These are phyloP conservation scores for Drosophila eohydei DNA, from an alignment of 2,888 invertebrate species.

Conservation along the genomic window DNA sequence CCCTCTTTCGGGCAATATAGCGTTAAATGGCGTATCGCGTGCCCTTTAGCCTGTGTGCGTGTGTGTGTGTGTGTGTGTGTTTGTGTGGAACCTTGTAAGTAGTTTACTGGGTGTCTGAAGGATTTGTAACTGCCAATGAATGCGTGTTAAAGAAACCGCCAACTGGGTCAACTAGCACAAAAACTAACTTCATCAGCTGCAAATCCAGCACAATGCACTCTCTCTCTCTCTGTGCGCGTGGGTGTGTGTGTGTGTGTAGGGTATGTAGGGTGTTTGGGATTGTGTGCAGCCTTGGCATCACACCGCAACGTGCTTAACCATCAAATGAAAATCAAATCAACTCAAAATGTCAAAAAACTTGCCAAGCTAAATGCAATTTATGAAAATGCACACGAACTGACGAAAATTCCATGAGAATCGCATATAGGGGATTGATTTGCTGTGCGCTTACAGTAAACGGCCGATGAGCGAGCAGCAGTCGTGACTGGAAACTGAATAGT, in stretches of 20 bases:
- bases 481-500: background rate
- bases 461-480: background rate
- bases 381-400: conserved; percentile 60
- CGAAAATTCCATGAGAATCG: conserved; percentile 22
- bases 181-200: conserved; percentile 21
- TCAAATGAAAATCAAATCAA: conserved; percentile 59
- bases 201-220: conserved; percentile 19
- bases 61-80: conserved; percentile 2
- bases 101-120: conserved; percentile 36
- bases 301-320: conserved; percentile 39
- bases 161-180: conserved; percentile 34
- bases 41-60: conserved; percentile 7
- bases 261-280: background rate
- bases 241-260: conserved; percentile 3
- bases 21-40: conserved; percentile 43
- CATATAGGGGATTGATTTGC: conserved; percentile 12
- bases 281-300: conserved; percentile 28
- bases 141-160: conserved; percentile 23
- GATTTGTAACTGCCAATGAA: conserved; percentile 27
- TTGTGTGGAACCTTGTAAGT: conserved; percentile 13
- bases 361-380: conserved; percentile 70
- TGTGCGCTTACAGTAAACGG: background rate
- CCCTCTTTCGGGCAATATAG: conserved; percentile 21
- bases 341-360: conserved; percentile 70
- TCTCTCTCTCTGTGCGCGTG: background rate